Evolutionary conservation across 2,797 vertebrate genomes (phyloP), one percentile per base, ranked within the genome.

Genomic region (Squalus acanthias): DNA sequence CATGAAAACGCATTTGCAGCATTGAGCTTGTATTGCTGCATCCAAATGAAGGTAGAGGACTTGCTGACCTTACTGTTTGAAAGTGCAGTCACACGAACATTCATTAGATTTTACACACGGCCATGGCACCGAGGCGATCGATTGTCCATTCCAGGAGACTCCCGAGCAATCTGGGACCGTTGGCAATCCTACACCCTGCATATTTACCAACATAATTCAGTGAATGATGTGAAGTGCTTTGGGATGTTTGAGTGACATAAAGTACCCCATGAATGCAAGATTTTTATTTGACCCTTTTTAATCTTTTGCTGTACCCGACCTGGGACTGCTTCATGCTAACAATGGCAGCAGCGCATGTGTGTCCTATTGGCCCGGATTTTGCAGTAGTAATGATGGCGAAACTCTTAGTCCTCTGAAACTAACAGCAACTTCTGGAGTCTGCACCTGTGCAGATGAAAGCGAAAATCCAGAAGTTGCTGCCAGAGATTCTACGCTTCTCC

Each of bases 201-300:
- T 33, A n/a, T 76, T n/a, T 76, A 8, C 72, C 72, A 74, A 10
- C 9, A 8, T 3, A 76, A n/a, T 0, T 76, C 60, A 89, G 95
- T 96, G 17, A 46, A 96, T 96, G 39, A 95, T 82, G 85, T 95
- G 24, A 88, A 96, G 91, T 89, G 69, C 85, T 94, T 67, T 76
- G 53, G 87, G 91, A 89, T 76, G 82, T 57, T 96, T 85, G 88
- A 76, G 33, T 96, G 63, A 63, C 95, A 29, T n/a, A 26, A 91
- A 33, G 29, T 91, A 13, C 12, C 29, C 57, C 29, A 33, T 15
- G 74, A 29, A 13, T 63, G 33, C 26, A 63, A 91, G 57, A 29
- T 91, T 60, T 91, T 60, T 91, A 12, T 63, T 91, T 91, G n/a
- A 63, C 29, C 88, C 57, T 63, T 91, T n/a, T 63, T 91, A 91